phyloP scores from a whole-genome alignment of 2,888 invertebrate species.

The Anoplius nigerrimus region DNA sequence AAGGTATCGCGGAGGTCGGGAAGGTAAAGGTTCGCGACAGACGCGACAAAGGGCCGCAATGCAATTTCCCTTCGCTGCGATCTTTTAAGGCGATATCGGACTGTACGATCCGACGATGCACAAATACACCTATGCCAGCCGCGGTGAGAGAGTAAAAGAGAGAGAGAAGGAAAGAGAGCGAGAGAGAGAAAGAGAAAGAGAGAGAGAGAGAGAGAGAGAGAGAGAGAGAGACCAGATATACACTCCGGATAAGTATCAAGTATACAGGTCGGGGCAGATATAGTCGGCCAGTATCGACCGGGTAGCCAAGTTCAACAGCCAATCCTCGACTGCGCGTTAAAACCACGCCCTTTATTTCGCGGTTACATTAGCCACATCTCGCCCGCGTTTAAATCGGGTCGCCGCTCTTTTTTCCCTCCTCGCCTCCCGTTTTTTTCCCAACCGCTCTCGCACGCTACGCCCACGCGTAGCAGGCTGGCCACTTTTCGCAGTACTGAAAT shows the following conservation, averaged over 20 bases:
- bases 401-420: slow-evolving; percentile 29
- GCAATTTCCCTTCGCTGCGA: background rate
- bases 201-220: slow-evolving; percentile 28
- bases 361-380: slow-evolving; percentile 71
- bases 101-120: slow-evolving; percentile 18
- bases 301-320: slow-evolving; percentile 73
- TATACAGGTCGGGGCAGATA: slow-evolving; percentile 67
- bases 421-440: slow-evolving; percentile 5
- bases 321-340: slow-evolving; percentile 73
- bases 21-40: too few relatives aligned
- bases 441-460: too few relatives aligned
- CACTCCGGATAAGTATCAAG: slow-evolving; percentile 68
- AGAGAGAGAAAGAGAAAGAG: too few relatives aligned
- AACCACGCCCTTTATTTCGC: slow-evolving; percentile 75
- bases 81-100: slow-evolving; percentile 6
- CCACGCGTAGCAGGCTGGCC: too few relatives aligned
- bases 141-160: too few relatives aligned
- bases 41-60: too few relatives aligned
- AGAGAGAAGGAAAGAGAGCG: too few relatives aligned
- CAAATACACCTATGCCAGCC: slow-evolving; percentile 39
- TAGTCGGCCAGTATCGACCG: slow-evolving; percentile 74
- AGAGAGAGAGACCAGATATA: slow-evolving; percentile 41
- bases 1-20: too few relatives aligned
- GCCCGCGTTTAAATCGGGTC: slow-evolving; percentile 54
- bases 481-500: too few relatives aligned